Evolutionary conservation across 2,888 invertebrate species (phyloP).

Genomic region (Aspidapion aeneum): DNA sequence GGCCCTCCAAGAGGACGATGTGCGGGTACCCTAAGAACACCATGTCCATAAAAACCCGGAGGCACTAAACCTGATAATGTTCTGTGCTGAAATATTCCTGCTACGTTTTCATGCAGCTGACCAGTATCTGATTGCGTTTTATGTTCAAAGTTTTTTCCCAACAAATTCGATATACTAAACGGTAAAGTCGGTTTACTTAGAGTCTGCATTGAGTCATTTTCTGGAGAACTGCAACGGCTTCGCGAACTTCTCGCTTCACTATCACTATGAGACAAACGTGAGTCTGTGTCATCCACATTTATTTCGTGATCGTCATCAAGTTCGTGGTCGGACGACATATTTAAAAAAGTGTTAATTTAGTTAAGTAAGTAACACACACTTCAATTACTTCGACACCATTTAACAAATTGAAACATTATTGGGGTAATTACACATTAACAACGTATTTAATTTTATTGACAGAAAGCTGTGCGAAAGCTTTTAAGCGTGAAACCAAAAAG

Average conservation of each 20-base stretch:
- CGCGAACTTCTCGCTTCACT: slow-evolving; percentile 54
- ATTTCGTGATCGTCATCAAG: slow-evolving; percentile 61
- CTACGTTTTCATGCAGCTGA: slow-evolving; percentile 36
- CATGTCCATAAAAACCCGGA: slow-evolving; percentile 55
- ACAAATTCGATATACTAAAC: slow-evolving; percentile 77
- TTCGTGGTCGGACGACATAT: slow-evolving; percentile 46
- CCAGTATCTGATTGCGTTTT: slow-evolving; percentile 45
- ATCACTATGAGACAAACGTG: slow-evolving; percentile 58
- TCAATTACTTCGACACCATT: neutral
- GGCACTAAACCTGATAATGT: slow-evolving; percentile 43
- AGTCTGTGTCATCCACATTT: slow-evolving; percentile 63
- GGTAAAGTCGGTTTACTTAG: slow-evolving; percentile 59
- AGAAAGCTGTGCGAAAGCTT: neutral
- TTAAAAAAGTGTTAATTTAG: neutral
- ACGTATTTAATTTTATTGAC: neutral
- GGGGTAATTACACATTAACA: neutral
- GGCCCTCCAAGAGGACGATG: slow-evolving; percentile 64
- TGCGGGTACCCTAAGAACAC: slow-evolving; percentile 79
- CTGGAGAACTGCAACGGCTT: slow-evolving; percentile 48
- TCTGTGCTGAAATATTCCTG: slow-evolving; percentile 39
- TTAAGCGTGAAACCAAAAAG: neutral
- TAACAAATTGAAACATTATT: neutral
- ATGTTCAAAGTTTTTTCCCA: slow-evolving; percentile 41
- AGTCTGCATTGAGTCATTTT: slow-evolving; percentile 49
- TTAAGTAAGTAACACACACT: neutral